Evolutionary conservation across 2,113 vertebrate genomes (phyloP).

Genomic region (Salvelinus alpinus): DNA sequence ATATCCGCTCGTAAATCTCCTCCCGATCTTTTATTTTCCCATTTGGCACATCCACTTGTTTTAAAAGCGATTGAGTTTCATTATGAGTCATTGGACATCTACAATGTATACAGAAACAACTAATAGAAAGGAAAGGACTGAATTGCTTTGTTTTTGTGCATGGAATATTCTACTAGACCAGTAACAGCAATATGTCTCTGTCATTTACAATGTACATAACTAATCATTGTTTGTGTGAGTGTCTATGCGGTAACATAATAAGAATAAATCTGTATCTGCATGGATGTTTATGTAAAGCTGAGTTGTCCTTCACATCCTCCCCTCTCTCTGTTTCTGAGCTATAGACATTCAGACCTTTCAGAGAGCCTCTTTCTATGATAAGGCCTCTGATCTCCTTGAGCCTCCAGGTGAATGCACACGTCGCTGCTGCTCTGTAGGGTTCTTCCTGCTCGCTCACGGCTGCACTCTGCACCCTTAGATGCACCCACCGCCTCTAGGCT

Average conservation of each 20-base stretch:
- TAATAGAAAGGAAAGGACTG: neutral
- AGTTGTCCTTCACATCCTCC: neutral
- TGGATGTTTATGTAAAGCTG: neutral
- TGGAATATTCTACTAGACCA: slow-evolving; percentile 8
- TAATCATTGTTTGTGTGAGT: slow-evolving; percentile 9
- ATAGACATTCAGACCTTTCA: slow-evolving; percentile 23
- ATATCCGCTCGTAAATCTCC: no score
- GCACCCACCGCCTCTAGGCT: slow-evolving; percentile 26
- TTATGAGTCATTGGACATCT: neutral
- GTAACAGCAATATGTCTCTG: slow-evolving; percentile 26
- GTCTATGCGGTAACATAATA: neutral
- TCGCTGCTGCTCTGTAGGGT: neutral
- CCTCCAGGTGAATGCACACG: slow-evolving; percentile 4
- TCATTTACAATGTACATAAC: slow-evolving; percentile 11
- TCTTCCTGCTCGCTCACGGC: slow-evolving; percentile 29
- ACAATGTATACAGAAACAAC: neutral
- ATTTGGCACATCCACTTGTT: slow-evolving; percentile 4
- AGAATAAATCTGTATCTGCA: neutral
- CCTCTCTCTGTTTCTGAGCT: slow-evolving; percentile 14
- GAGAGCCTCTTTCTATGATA: slow-evolving; percentile 22
- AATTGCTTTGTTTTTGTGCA: slow-evolving; percentile 18
- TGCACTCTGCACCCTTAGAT: slow-evolving; percentile 14
- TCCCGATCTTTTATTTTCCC: no score
- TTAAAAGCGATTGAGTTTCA: neutral
- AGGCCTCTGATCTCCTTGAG: neutral